Conservation (phyloP, 2,113 vertebrate species). For the Physeter macrocephalus region DNA sequence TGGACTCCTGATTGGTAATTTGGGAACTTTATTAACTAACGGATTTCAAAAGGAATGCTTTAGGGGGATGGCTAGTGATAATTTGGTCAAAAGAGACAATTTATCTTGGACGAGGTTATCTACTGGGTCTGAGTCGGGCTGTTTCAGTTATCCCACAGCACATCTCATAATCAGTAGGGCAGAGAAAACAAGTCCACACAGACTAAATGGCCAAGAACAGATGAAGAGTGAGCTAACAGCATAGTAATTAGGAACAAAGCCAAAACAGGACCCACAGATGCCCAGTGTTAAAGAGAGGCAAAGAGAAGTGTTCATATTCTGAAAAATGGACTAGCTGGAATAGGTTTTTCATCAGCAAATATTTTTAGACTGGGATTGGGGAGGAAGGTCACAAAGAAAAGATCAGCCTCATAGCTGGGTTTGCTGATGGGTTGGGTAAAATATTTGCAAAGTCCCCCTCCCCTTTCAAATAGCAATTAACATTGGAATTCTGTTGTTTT, state of each 20-base stretch:
- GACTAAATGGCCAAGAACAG: conserved; percentile 70
- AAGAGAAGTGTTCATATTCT: not conserved
- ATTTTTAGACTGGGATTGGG: not conserved
- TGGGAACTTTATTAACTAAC: not conserved
- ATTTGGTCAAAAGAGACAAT: not conserved
- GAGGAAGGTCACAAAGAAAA: not conserved
- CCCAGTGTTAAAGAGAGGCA: conserved; percentile 54
- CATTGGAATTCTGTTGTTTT: not conserved
- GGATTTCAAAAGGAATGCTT: rapidly evolving
- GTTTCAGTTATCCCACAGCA: conserved; percentile 44
- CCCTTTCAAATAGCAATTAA: not conserved
- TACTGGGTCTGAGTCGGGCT: not conserved
- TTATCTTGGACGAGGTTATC: not conserved
- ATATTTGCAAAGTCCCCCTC: not conserved
- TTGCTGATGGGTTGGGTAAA: not conserved
- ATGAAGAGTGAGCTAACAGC: conserved; percentile 77
- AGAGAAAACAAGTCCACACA: conserved; percentile 67
- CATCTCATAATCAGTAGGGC: conserved; percentile 41
- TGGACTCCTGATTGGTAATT: conserved; percentile 11
- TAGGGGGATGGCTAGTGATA: not conserved
- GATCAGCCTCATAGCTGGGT: not conserved
- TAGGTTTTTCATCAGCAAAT: not conserved
- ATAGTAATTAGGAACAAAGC: conserved; percentile 71
- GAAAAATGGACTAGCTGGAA: not conserved
- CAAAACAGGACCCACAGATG: conserved; percentile 62